Evolutionary conservation across 2,888 invertebrate species (phyloP), one percentile per base, ranked within the genome.

Genomic region (Listrodromus nycthemerus): DNA sequence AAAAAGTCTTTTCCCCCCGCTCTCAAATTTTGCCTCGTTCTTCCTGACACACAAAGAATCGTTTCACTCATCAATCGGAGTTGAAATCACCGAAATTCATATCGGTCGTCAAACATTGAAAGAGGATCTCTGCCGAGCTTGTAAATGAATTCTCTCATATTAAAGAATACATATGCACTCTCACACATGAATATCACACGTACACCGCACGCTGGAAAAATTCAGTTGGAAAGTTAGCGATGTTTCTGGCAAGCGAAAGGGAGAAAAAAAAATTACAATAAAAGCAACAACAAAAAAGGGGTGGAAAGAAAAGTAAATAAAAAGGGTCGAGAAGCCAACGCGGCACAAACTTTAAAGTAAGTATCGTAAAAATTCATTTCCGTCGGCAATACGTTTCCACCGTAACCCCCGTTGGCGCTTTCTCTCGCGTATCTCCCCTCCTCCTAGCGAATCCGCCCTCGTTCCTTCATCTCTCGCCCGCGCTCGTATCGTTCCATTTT

Each of bases 261-360:
- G 63, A 37, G 8, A 37, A 66, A 82, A 84, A 73, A 78, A 41
- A 33, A 27, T 41, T 24, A 80, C 67, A 37, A 24, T 65, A 77
- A 80, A 85, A 33, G 66, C 37, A 21, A 55, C 33, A 41, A 48
- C 58, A 21, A 21, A 33, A 86, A 21, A 70, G 58, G 37, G 33
- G 27, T 61, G 45, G 52, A 48, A 16, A 70, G 69, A 63, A 67
- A 76, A 33, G n/a, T 19, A 50, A 58, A 13, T 80, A 66, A 80
- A 41, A 24, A 37, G 70, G 21, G 63, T 58, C 76, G 81, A 86
- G 82, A 75, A 87, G 85, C 85, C 86, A 83, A 79, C 78, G 82
- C 76, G 85, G 86, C 65, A 80, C 67, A 85, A 85, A 86, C 87
- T 89, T 88, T 87, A 88, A 90, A 86, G 88, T 87, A 86, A 87